These are phyloP conservation scores for Leptopilina syphax DNA, from an alignment of 2,888 invertebrate species.

Conservation along the genomic window DNA sequence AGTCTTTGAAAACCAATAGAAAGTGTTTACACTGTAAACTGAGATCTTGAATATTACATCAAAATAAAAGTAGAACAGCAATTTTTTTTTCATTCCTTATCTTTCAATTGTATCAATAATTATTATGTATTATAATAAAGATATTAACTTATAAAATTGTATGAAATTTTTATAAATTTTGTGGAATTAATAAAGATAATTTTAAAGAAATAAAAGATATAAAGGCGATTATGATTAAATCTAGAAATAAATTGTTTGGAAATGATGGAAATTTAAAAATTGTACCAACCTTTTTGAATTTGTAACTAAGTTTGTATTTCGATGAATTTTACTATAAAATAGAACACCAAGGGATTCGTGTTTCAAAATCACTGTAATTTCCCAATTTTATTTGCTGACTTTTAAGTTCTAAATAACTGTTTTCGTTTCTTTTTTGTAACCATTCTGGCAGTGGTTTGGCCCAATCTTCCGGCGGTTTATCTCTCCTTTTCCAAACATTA, in stretches of 20 bases:
- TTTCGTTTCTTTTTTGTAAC: conserved; percentile 83
- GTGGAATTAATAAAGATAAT: too few relatives aligned
- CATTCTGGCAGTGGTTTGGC: conserved; percentile 87
- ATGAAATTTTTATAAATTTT: too few relatives aligned
- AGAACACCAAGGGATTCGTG: conserved; percentile 48
- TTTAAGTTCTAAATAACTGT: conserved; percentile 83
- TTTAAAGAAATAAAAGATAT: too few relatives aligned
- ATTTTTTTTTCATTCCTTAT: not conserved
- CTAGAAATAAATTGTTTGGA: too few relatives aligned
- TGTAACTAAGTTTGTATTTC: conserved; percentile 14
- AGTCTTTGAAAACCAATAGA: conserved; percentile 7
- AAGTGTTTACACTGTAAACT: not conserved
- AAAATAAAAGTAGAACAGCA: conserved; percentile 24
- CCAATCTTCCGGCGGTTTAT: conserved; percentile 89
- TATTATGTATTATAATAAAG: too few relatives aligned
- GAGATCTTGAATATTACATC: not conserved
- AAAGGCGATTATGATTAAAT: too few relatives aligned
- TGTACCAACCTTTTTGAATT: not conserved
- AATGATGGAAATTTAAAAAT: not conserved
- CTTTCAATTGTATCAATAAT: too few relatives aligned
- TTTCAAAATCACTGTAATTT: conserved; percentile 46
- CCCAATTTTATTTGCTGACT: conserved; percentile 81
- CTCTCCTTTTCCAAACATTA: conserved; percentile 88
- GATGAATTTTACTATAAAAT: conserved; percentile 55
- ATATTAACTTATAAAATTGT: too few relatives aligned